These are phyloP conservation scores for Orchestes rusci DNA, from an alignment of 2,888 invertebrate genomes.

Conservation along the genomic window DNA sequence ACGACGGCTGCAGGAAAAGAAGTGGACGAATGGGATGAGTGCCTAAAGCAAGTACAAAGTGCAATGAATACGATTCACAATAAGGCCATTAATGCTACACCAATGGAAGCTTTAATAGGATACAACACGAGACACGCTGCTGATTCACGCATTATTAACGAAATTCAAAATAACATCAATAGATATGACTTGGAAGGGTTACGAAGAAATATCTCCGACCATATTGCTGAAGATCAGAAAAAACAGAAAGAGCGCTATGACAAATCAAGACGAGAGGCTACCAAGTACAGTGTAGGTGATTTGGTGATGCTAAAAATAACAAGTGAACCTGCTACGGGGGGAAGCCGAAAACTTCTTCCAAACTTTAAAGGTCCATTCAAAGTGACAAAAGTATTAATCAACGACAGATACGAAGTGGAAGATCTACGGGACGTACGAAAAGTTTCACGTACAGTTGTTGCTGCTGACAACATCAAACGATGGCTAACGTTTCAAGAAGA, in stretches of 20 bases:
- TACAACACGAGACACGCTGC: neutral
- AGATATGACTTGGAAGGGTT: too few relatives aligned
- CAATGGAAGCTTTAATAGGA: constrained; percentile 1
- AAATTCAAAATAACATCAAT: too few relatives aligned
- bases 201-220: neutral
- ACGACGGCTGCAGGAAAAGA: constrained; percentile 10
- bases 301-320: constrained; percentile 15
- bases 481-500: too few relatives aligned
- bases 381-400: constrained; percentile 10
- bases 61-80: constrained; percentile 15
- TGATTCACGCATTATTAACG: neutral
- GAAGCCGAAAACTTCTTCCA: too few relatives aligned
- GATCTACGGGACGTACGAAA: neutral
- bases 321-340: constrained; percentile 13
- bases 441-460: too few relatives aligned
- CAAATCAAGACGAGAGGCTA: too few relatives aligned
- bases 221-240: constrained; percentile 5
- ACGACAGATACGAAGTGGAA: constrained; percentile 7
- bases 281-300: constrained; percentile 12
- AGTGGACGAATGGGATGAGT: constrained; percentile 15
- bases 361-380: constrained; percentile 18
- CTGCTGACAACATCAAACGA: too few relatives aligned
- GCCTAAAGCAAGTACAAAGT: constrained; percentile 22
- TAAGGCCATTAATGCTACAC: constrained; percentile 27
- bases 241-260: too few relatives aligned